A percentile compares a stretch with the other conserved stretches of the same genome.
These are phyloP conservation scores for Scomber colias DNA, from an alignment of 2,113 vertebrate species.

Conservation along the genomic window DNA sequence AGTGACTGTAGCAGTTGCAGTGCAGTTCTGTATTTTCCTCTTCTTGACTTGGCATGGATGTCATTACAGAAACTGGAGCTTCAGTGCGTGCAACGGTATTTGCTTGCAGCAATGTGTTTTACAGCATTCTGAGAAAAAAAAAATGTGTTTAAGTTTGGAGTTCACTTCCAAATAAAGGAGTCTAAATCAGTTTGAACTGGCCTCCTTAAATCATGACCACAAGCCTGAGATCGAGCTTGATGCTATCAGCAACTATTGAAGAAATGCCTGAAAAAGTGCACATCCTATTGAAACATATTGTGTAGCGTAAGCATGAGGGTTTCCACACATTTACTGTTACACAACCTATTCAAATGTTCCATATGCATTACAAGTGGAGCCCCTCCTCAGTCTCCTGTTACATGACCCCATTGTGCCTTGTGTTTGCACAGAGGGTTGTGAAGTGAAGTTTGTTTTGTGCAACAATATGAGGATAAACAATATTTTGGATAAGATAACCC, in stretches of 20 bases:
- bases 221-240: not conserved
- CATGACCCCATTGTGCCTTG: not conserved
- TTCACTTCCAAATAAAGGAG: conserved; percentile 7
- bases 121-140: conserved; percentile 10
- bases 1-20: too few relatives aligned
- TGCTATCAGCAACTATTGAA: too few relatives aligned
- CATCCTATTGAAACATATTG: not conserved
- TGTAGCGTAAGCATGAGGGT: not conserved
- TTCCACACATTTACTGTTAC: conserved; percentile 5
- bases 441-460: not conserved
- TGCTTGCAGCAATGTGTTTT: not conserved
- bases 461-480: not conserved
- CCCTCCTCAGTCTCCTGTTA: not conserved
- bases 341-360: conserved; percentile 15
- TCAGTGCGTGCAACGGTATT: not conserved
- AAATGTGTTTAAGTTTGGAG: conserved; percentile 26
- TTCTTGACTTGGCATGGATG: not conserved
- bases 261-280: not conserved
- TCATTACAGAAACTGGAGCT: not conserved
- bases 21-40: not conserved
- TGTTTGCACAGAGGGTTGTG: not conserved
- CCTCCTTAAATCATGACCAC: conserved; percentile 4
- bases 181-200: conserved; percentile 2
- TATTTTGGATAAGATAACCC: conserved; percentile 11
- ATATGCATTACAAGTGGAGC: not conserved